phyloP scores from a whole-genome alignment of 2,888 invertebrate genomes.

The Drosophila kuntzei region DNA sequence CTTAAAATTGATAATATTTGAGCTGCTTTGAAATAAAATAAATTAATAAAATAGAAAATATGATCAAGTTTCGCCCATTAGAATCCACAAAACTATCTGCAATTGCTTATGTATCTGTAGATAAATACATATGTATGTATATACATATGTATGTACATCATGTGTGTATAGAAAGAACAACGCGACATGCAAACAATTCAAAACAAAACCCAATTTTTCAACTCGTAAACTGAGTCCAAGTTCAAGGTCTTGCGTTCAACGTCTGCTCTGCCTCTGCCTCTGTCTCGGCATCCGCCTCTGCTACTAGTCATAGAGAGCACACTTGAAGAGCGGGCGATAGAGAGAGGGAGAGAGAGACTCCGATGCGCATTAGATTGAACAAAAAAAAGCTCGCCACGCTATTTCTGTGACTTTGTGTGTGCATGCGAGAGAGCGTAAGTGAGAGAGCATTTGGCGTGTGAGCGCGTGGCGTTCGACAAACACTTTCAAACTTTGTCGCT shows the following conservation, averaged over 20 bases:
- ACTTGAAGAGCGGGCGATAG: slow-evolving; percentile 25
- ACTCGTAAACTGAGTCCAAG: slow-evolving; percentile 81
- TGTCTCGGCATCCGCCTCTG: not conserved
- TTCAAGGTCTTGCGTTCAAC: slow-evolving; percentile 82
- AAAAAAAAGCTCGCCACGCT: slow-evolving; percentile 45
- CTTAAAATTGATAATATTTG: too few relatives aligned
- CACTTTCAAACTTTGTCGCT: slow-evolving; percentile 57
- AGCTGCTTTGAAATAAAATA: too few relatives aligned
- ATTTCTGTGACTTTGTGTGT: too few relatives aligned
- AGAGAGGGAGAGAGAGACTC: slow-evolving; percentile 11
- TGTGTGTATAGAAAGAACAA: slow-evolving; percentile 6
- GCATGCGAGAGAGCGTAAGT: slow-evolving; percentile 7
- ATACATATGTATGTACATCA: not conserved
- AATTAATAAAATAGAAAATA: too few relatives aligned
- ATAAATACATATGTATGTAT: slow-evolving; percentile 3
- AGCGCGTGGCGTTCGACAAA: slow-evolving; percentile 56
- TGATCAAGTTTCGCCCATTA: too few relatives aligned
- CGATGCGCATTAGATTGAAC: slow-evolving; percentile 57
- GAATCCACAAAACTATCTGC: too few relatives aligned
- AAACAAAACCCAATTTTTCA: slow-evolving; percentile 76
- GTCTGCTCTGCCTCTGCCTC: slow-evolving; percentile 42
- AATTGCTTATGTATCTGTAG: not conserved
- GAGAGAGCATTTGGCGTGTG: slow-evolving; percentile 25
- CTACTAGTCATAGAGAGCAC: slow-evolving; percentile 50
- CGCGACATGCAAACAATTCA: slow-evolving; percentile 61